Conservation (phyloP, 2,797 vertebrate genomes). For the Anniella stebbinsi region DNA sequence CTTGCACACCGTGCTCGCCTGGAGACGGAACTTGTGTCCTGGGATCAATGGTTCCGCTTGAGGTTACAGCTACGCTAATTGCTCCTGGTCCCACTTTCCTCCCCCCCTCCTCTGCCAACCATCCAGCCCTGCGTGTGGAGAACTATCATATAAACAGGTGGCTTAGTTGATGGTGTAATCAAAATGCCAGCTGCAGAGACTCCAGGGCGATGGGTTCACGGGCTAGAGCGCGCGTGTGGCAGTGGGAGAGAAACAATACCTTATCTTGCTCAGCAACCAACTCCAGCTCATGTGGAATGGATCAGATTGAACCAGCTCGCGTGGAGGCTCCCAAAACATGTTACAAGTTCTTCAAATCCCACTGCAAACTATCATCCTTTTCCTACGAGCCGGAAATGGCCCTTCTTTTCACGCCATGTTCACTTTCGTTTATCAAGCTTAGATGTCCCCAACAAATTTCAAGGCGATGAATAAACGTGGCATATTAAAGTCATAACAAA, state of each 20-base stretch:
- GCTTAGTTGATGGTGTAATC: conserved; percentile 1
- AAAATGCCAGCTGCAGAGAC: not conserved
- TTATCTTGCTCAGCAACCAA: not conserved
- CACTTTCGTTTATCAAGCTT: not conserved
- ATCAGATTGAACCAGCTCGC: too few species aligned
- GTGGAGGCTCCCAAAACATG: not conserved
- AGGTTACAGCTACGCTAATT: conserved; percentile 10
- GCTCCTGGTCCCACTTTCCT: not conserved
- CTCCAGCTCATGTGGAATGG: not conserved
- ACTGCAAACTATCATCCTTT: not conserved
- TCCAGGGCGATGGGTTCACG: not conserved
- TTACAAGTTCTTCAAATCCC: not conserved
- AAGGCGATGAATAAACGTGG: not conserved
- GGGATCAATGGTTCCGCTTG: not conserved
- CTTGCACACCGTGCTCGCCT: not conserved
- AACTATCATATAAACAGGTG: not conserved
- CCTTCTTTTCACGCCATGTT: not conserved
- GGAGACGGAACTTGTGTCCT: not conserved
- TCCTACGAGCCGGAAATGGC: not conserved
- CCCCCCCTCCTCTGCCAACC: not conserved
- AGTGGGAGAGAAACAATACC: not conserved
- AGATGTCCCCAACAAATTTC: not conserved
- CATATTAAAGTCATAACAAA: not conserved
- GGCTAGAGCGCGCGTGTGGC: not conserved
- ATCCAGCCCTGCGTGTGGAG: not conserved